A percentile compares a stretch with the other conserved stretches of the same genome.
Conservation (phyloP, 2,113 vertebrate genomes). For the Cettia cetti region DNA sequence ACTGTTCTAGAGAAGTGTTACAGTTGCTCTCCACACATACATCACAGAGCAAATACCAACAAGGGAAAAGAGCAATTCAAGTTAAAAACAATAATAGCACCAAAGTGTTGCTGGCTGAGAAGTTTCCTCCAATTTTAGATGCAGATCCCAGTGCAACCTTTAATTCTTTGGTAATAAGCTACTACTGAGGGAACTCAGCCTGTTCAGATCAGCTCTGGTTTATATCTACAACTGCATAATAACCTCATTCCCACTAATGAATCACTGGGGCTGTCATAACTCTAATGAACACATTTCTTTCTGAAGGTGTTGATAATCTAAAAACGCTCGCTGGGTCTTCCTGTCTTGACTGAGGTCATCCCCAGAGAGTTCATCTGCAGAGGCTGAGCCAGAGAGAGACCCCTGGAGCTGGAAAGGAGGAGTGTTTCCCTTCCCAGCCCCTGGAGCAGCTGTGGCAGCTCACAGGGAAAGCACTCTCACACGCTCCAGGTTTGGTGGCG, state of each 20-base stretch:
- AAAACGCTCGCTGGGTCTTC: neutral
- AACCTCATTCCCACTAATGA: slow-evolving; percentile 9
- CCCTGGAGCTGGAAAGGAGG: neutral
- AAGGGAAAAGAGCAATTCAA: slow-evolving; percentile 45
- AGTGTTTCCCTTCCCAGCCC: neutral
- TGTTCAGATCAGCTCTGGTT: slow-evolving; percentile 42
- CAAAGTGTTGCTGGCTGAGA: neutral
- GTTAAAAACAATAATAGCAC: slow-evolving; percentile 28
- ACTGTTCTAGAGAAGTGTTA: slow-evolving; percentile 24
- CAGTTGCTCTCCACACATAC: slow-evolving; percentile 1
- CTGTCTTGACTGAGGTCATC: neutral
- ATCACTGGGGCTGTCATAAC: slow-evolving; percentile 20
- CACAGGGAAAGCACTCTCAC: neutral
- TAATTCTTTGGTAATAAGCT: slow-evolving; percentile 55
- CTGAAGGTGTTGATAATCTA: slow-evolving; percentile 8
- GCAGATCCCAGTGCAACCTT: slow-evolving; percentile 49
- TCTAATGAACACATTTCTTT: neutral
- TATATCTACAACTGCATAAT: slow-evolving; percentile 6
- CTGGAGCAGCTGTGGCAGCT: neutral
- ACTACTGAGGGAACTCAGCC: slow-evolving; percentile 17
- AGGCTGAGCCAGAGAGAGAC: neutral
- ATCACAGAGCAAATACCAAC: slow-evolving; percentile 28
- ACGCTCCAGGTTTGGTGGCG: fast-evolving
- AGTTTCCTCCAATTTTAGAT: slow-evolving; percentile 38
- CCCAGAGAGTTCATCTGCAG: neutral